Conservation (phyloP, 92 coral and sea anemone species). For the Parazoanthus atlanticus region DNA sequence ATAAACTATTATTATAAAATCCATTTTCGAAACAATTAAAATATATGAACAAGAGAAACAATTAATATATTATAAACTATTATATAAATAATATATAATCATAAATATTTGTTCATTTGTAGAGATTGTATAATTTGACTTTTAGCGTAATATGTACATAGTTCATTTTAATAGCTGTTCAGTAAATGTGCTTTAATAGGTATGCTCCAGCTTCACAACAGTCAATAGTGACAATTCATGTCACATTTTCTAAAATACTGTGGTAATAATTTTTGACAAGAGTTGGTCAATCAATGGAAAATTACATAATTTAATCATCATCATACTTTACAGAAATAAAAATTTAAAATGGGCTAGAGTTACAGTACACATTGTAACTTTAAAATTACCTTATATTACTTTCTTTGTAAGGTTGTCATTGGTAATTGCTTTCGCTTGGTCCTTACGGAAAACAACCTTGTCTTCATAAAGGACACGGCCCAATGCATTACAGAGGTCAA, state of each 20-base stretch:
- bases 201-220: background rate
- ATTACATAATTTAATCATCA: background rate
- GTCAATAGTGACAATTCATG: background rate
- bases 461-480: background rate
- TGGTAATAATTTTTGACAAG: background rate
- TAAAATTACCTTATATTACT: background rate
- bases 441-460: background rate
- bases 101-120: background rate
- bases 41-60: background rate
- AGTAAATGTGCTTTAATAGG: background rate
- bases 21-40: background rate
- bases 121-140: background rate
- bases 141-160: constrained; percentile 9
- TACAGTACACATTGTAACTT: background rate
- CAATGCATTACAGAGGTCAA: background rate
- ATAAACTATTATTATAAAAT: background rate
- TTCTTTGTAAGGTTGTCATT: constrained; percentile 2
- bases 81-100: background rate
- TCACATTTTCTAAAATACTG: constrained; percentile 7
- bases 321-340: background rate
- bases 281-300: background rate
- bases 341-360: constrained; percentile 5
- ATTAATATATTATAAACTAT: background rate
- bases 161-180: constrained; percentile 1
- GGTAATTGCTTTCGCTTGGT: constrained; percentile 2